Evolutionary conservation across 2,113 vertebrate genomes (phyloP).

Genomic region (Triplophysa siluroides): DNA sequence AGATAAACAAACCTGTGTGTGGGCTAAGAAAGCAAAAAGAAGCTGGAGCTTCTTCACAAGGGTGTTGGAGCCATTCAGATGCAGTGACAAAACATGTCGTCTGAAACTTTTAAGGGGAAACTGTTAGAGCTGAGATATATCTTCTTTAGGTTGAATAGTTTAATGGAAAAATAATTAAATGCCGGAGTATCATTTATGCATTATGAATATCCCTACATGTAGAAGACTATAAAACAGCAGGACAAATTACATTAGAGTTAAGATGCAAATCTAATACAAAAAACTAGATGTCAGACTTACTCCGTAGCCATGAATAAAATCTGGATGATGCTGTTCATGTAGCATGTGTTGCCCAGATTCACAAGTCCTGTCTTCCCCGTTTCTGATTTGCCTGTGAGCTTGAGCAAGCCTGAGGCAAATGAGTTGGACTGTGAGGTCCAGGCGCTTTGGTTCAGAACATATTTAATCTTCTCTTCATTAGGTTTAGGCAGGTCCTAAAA

Average conservation of each 20-base stretch:
- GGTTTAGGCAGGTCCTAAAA: conserved; percentile 89
- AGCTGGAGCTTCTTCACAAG: conserved; percentile 96
- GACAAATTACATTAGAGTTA: neutral
- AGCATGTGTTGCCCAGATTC: conserved; percentile 98
- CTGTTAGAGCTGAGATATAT: neutral
- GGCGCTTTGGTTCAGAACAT: conserved; percentile 94
- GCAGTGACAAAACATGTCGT: conserved; percentile 88
- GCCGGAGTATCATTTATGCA: neutral
- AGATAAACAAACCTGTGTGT: conserved; percentile 86
- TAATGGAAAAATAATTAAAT: neutral
- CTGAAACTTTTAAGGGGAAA: conserved; percentile 82
- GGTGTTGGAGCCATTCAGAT: conserved; percentile 85
- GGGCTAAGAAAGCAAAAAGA: conserved; percentile 94
- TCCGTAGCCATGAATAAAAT: conserved; percentile 98
- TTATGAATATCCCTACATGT: neutral
- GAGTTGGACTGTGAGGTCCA: conserved; percentile 97
- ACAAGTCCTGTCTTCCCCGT: conserved; percentile 96
- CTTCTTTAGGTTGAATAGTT: no score
- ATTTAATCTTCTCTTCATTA: conserved; percentile 91
- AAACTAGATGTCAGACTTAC: conserved; percentile 75
- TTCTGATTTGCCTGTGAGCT: conserved; percentile 92
- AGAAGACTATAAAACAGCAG: neutral
- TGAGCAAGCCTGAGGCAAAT: conserved; percentile 86
- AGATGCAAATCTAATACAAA: neutral
- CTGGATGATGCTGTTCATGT: conserved; percentile 98